Evolutionary conservation across 2,113 vertebrate species (phyloP).

Genomic region (Hiodon alosoides): DNA sequence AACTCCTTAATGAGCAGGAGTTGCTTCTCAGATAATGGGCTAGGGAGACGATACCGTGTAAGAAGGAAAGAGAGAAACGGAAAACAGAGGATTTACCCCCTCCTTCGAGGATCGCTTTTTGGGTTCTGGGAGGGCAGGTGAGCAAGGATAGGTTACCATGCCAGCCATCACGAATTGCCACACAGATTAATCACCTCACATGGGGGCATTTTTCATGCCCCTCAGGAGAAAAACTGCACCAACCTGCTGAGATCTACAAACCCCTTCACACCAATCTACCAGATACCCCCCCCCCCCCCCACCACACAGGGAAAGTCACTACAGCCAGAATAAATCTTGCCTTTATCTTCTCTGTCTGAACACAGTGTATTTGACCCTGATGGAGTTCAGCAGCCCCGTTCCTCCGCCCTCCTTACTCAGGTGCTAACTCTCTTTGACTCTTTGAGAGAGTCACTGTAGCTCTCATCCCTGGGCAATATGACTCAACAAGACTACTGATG

Average conservation of each 20-base stretch:
- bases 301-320: constrained; percentile 43
- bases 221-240: constrained; percentile 47
- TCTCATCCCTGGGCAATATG: not conserved
- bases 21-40: constrained; percentile 57
- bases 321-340: constrained; percentile 47
- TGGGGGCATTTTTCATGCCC: constrained; percentile 53
- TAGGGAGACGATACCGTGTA: constrained; percentile 41
- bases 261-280: constrained; percentile 47
- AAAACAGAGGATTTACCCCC: constrained; percentile 17
- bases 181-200: constrained; percentile 50
- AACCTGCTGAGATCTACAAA: constrained; percentile 53
- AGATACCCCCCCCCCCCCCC: constrained; percentile 40
- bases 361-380: constrained; percentile 40
- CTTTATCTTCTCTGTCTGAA: constrained; percentile 41
- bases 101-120: constrained; percentile 44
- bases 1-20: constrained; percentile 75
- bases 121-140: constrained; percentile 49
- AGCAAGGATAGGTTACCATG: constrained; percentile 43
- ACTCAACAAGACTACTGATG: not conserved
- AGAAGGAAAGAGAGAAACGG: constrained; percentile 27
- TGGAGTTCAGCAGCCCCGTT: constrained; percentile 30
- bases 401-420: constrained; percentile 21
- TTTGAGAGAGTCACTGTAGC: not conserved
- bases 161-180: constrained; percentile 37
- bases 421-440: not conserved